Evolutionary conservation across 2,888 invertebrate genomes (phyloP), one percentile per base, ranked within the genome.

Genomic region (Leptopterna dolabrata): DNA sequence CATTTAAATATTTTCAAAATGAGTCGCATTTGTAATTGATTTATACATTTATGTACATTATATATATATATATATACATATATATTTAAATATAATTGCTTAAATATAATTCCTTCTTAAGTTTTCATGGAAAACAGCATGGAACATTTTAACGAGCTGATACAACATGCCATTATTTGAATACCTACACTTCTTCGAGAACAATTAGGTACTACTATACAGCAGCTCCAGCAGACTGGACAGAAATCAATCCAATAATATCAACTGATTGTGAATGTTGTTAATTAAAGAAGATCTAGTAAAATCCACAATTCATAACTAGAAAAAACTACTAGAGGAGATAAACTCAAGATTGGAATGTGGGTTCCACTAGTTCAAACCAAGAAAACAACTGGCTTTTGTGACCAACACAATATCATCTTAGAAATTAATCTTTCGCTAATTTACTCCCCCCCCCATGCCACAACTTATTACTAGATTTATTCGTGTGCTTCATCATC

Each of bases 81-180:
- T 78, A 78, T 78, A 78, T n/a, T n/a, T n/a, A n/a, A n/a, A n/a
- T n/a, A n/a, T n/a, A 78, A 78, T 78, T 78, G 78, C 78, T 78
- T 78, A 45, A 78, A 0, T 78, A 45, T 45, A 78, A 78, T 78
- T 78, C 78, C 78, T 45, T 45, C 78, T 41, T 19, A 78, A 78
- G 78, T 78, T 78, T 78, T 78, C 78, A 78, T 78, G 78, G 78
- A 78, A 78, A 78, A 78, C 78, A 45, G 78, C 78, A 27, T 78
- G 78, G 78, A 78, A 78, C 63, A 78, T 78, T 43, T n/a, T 16
- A 76, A 76, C 76, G 76, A 76, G 76, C 76, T 76, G 41, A 41
- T n/a, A 76, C 14, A n/a, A 45, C 63, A 45, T 45, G 43, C 45
- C 43, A 9, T 78, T 78, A 45, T 78, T 78, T 45, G 43, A 45